Base-by-base conservation (phyloP, 2,113 vertebrate genomes). In the crab-eating macaque (Macaca fascicularis) region DNA sequence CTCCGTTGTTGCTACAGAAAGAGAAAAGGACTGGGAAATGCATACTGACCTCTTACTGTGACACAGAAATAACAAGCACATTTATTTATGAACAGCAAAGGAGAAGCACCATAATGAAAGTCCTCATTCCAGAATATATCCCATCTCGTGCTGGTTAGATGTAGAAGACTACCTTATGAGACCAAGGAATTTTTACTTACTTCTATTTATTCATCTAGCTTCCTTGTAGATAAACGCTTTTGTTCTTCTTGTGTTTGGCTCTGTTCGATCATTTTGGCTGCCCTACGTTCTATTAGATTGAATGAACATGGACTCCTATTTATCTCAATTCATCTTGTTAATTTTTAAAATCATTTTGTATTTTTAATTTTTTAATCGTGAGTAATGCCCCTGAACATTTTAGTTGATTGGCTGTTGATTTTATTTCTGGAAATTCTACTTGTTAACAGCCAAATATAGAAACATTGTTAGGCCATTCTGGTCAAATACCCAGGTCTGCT, bases 1-100 rank as follows among this genome's bases (percentile, higher is more conserved):
- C 0, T 59, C 7, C 5, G 11, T 48, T 78, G 2, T 89, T 80
- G 19, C 3, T 27, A 12, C 6, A 83, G 40, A 64, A 89, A 84
- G 14, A 19, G 3, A 64, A 59, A 3, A 16, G 3, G 7, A 27
- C 55, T 27, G 3, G 7, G 4, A 27, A 88, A 61, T 0, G 2
- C 0, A 10, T 30, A 23, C 38, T 45, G 72, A 75, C 4, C 3
- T 75, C 1, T 43, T n/a, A 55, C 0, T 1, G 35, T 27, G 7
- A n/a, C 27, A 16, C 22, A n/a, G 35, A 55, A 85, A 59, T 80
- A 20, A 30, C 5, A 40, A 72, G 14, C 8, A 40, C 8, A 20
- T 12, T 55, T 32, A 81, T 40, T 38, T 74, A 48, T 5, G 69
- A 81, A 80, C 14, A 19, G 12, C 19, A 11, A 0, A 48, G 2